Base-by-base conservation (phyloP, 2,888 invertebrate genomes). In the Venusia cambrica region DNA sequence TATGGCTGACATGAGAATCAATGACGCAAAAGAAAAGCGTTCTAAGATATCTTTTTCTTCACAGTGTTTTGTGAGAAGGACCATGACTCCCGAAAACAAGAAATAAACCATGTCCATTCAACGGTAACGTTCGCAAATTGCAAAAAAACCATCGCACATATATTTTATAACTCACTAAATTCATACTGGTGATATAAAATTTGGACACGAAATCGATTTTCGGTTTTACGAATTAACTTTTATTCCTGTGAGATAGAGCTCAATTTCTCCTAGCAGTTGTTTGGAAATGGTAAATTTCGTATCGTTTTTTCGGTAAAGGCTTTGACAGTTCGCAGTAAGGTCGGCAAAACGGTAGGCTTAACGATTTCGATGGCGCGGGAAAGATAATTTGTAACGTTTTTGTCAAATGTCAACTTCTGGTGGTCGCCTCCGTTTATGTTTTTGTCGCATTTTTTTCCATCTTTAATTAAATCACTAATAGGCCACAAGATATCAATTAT, bases 331-430 rank as follows among this genome's bases (percentile, higher is more conserved):
- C 85, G 79, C 66, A 66, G 83, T 84, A 83, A 72, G 71, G 71
- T 72, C 73, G 64, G 65, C 70, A 64, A 73, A 75, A 84, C 84
- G 85, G 85, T 85, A 83, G 83, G 67, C 65, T 79, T 80, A 65
- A 66, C 76, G 73, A 83, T 81, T 80, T 84, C 45, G 85, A 87
- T 87, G 68, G 60, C 54, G 62, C 53, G 54, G 61, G 51, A 32
- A 32, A 57, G 85, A 85, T 85, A 78, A 60, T 60, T 53, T 54
- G 57, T 66, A 67, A 68, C 71, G 73, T 80, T 84, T 84, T 85
- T 84, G 84, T 85, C 84, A 81, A 81, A 81, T 84, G 83, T 85
- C 85, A 83, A 87, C 84, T 80, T 74, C 76, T 83, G n/a, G 76
- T 74, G 76, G 78, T 69, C 74, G 75, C 72, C 65, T 61, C 62